Conservation (phyloP, 1,140 invertebrate genomes). For the Zaprionus camerounensis region DNA sequence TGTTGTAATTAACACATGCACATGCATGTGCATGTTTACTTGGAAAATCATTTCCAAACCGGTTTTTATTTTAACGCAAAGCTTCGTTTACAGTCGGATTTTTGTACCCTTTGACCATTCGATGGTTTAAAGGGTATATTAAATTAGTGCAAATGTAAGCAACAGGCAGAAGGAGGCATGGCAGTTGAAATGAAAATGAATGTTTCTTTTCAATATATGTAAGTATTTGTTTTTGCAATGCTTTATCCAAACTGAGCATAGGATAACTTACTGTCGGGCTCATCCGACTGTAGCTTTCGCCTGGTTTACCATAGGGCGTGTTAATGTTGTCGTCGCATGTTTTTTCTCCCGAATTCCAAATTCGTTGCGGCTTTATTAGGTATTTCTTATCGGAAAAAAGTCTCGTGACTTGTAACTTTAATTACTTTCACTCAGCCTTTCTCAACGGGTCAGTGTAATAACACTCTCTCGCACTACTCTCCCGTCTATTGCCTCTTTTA, state of each 20-base stretch:
- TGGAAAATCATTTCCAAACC: conserved; percentile 71
- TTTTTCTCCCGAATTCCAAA: conserved; percentile 42
- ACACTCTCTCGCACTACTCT: conserved; percentile 30
- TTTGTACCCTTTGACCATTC: background rate
- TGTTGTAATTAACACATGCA: conserved; percentile 57
- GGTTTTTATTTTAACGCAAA: conserved; percentile 41
- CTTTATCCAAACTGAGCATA: too few species aligned
- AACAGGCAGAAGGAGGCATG: too few species aligned
- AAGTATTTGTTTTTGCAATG: too few species aligned
- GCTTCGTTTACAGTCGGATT: conserved; percentile 40
- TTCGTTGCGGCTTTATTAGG: conserved; percentile 56
- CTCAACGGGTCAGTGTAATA: conserved; percentile 50
- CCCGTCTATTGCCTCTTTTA: conserved; percentile 16
- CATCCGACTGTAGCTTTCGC: too few species aligned
- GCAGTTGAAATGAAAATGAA: too few species aligned
- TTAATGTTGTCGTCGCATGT: conserved; percentile 41
- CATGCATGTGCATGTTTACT: conserved; percentile 47
- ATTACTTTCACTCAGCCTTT: conserved; percentile 76
- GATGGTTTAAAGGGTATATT: too few species aligned
- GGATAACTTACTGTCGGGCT: too few species aligned
- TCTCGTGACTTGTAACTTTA: conserved; percentile 68
- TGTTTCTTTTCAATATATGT: too few species aligned
- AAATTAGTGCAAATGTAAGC: too few species aligned
- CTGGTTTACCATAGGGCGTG: conserved; percentile 56
- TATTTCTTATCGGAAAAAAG: conserved; percentile 20